Percentiles rank a stretch among this genome's conserved stretches.
Conservation (phyloP, 1,140 invertebrate species). For the Nasonia vitripennis region DNA sequence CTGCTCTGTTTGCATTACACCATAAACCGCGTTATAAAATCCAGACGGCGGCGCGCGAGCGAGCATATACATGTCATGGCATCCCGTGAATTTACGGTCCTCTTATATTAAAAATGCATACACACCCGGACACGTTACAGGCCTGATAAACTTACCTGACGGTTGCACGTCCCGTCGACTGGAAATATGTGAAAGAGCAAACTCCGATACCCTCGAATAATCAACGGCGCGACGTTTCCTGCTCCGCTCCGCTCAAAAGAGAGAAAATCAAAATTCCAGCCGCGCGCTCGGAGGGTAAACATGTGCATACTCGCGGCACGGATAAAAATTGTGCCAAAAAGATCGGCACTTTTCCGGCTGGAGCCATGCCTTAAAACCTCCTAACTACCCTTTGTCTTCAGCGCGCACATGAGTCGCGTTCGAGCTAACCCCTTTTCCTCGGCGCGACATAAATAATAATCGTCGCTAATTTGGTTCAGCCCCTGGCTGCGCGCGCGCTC, state of each 20-base stretch:
- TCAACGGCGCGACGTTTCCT: conserved; percentile 18
- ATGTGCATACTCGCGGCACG: too few relatives aligned
- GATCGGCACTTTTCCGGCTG: conserved; percentile 43
- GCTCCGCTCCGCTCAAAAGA: neutral
- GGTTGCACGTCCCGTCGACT: conserved; percentile 54
- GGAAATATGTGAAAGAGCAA: conserved; percentile 38
- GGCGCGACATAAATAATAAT: conserved; percentile 74
- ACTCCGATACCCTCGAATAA: conserved; percentile 46
- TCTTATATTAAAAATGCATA: conserved; percentile 69
- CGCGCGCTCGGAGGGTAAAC: neutral
- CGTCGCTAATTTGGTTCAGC: conserved; percentile 73
- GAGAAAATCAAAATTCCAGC: neutral
- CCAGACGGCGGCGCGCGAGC: conserved; percentile 62
- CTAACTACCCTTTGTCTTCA: conserved; percentile 70
- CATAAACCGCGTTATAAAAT: conserved; percentile 72
- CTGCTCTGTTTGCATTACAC: conserved; percentile 69
- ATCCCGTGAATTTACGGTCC: conserved; percentile 68
- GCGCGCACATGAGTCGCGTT: conserved; percentile 60
- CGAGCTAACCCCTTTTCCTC: conserved; percentile 70
- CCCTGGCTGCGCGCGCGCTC: conserved; percentile 55
- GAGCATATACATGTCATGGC: conserved; percentile 60
- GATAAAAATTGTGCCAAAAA: neutral
- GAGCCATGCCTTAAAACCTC: conserved; percentile 55
- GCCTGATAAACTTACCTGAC: conserved; percentile 64
- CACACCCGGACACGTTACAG: conserved; percentile 54